Conservation (phyloP, 2,797 vertebrate genomes). For the Melanotaenia maccullochi region DNA sequence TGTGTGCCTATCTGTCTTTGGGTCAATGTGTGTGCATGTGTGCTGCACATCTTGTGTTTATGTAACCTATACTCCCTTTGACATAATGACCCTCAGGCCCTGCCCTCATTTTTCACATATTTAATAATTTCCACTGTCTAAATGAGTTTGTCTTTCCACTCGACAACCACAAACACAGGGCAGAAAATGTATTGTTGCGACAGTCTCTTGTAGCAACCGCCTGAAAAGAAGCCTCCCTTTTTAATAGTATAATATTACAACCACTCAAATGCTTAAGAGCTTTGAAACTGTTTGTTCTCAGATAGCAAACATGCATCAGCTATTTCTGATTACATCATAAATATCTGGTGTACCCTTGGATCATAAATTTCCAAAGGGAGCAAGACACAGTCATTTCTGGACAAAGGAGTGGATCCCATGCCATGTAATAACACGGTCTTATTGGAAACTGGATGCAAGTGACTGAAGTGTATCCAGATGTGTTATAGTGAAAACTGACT, state of each 20-base stretch:
- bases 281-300: constrained; percentile 70
- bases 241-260: constrained; percentile 48
- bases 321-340: constrained; percentile 71
- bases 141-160: constrained; percentile 33
- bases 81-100: constrained; percentile 48
- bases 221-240: constrained; percentile 49
- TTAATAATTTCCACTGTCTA: constrained; percentile 62
- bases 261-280: constrained; percentile 40
- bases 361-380: constrained; percentile 57
- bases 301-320: constrained; percentile 44
- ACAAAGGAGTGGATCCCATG: constrained; percentile 53
- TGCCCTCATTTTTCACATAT: constrained; percentile 66
- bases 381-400: constrained; percentile 65
- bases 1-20: constrained; percentile 14
- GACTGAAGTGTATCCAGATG: constrained; percentile 66
- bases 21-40: constrained; percentile 15
- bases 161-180: constrained; percentile 31
- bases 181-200: constrained; percentile 36
- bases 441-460: constrained; percentile 62
- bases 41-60: neutral
- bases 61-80: constrained; percentile 19
- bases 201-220: constrained; percentile 35
- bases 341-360: constrained; percentile 54
- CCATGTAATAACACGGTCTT: constrained; percentile 52
- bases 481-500: constrained; percentile 41